phyloP scores from a whole-genome alignment of 1,140 invertebrate species.

The Diachasmimorpha longicaudata region DNA sequence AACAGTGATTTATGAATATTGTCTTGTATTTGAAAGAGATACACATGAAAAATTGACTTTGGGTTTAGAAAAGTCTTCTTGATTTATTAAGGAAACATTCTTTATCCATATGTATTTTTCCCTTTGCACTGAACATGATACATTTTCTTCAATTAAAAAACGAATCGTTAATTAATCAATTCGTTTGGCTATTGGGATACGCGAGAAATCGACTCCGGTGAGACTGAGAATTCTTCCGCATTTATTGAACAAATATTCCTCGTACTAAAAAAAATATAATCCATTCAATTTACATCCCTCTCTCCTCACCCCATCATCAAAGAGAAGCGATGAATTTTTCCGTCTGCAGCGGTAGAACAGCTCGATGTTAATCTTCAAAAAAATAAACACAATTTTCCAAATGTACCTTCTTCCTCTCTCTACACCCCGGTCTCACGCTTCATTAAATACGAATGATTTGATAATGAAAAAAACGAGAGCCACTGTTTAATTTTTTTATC shows the following conservation, averaged over 20 bases:
- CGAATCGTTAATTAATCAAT: too few species aligned
- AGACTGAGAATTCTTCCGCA: too few species aligned
- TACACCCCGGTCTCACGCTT: not conserved
- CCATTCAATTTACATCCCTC: too few species aligned
- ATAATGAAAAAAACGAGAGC: not conserved
- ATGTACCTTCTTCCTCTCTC: not conserved
- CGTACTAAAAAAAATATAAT: too few species aligned
- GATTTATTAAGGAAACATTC: not conserved
- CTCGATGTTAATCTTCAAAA: not conserved
- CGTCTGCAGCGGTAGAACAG: too few species aligned
- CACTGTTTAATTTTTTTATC: constrained; percentile 45
- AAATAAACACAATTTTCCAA: not conserved
- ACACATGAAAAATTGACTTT: not conserved
- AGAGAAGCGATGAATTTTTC: too few species aligned
- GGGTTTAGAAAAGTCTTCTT: not conserved
- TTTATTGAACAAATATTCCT: too few species aligned
- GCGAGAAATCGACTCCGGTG: too few species aligned
- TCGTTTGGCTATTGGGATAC: too few species aligned
- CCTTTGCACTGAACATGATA: too few species aligned
- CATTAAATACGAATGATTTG: not conserved
- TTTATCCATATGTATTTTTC: not conserved
- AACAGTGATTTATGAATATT: constrained; percentile 64
- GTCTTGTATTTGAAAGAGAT: constrained; percentile 36
- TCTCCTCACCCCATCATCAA: too few species aligned
- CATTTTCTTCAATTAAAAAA: too few species aligned